phyloP scores from a whole-genome alignment of 2,797 vertebrate genomes.

The Anisognathus igniventris region DNA sequence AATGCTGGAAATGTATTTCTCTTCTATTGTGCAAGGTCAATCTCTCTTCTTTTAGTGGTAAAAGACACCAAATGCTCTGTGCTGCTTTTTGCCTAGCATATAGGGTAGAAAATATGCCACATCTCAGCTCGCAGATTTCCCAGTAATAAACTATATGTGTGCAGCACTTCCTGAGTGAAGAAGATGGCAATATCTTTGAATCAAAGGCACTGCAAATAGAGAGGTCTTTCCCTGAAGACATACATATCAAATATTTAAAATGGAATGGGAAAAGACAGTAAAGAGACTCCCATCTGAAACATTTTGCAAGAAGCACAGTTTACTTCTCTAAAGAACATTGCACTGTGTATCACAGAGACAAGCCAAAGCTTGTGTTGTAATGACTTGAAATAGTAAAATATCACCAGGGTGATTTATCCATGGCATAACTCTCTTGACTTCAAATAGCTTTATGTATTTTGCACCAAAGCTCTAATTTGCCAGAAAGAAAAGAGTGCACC shows the following conservation, averaged over 20 bases:
- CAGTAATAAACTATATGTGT: background rate
- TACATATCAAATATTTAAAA: background rate
- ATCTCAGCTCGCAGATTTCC: background rate
- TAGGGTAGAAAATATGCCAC: background rate
- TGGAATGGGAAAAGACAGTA: background rate
- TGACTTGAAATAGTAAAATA: background rate
- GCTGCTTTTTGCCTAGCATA: background rate
- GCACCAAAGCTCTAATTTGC: background rate
- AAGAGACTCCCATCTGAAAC: background rate
- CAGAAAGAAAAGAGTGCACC: background rate
- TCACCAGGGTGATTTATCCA: background rate
- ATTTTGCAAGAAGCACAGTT: background rate
- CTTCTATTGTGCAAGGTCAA: background rate
- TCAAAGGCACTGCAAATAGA: background rate
- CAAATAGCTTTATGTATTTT: background rate
- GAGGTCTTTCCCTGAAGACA: background rate
- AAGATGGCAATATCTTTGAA: constrained; percentile 19
- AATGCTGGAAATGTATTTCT: background rate
- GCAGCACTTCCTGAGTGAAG: background rate
- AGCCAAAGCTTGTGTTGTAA: background rate
- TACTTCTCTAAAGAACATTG: background rate
- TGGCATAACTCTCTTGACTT: background rate
- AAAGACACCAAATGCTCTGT: background rate
- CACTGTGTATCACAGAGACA: background rate
- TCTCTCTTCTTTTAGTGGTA: background rate